Base-by-base conservation (phyloP, 2,113 vertebrate genomes). In the Microtus pennsylvanicus region DNA sequence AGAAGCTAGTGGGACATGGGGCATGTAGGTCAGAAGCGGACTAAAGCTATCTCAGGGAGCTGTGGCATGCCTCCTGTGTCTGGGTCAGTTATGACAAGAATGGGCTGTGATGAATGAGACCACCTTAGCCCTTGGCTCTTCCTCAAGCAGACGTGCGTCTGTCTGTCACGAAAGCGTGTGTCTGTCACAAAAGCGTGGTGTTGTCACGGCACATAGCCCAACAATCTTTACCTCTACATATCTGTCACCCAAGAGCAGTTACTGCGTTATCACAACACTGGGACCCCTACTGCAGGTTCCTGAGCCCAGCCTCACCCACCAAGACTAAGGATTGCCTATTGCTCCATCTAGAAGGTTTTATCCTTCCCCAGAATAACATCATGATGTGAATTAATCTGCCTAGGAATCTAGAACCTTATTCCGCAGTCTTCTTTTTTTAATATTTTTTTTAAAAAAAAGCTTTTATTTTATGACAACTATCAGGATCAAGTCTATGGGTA, bases 381-480 rank as follows among this genome's bases (percentile, higher is more conserved):
- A 70, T 13, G 72, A n/a, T 33, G 16, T 50, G 14, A 89, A 35
- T 90, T 77, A 94, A 58, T 87, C 82, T 26, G 52, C 50, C 52
- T 80, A 86, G 47, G 47, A n/a, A 89, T n/a, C 67, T 75, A 93
- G 38, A 92, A 67, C 19, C 76, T 47, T 87, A 63, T 47, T 87
- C 69, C 58, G n/a, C 35, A 83, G 24, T 91, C 91, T 85, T 87
- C 55, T 22, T 26, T 82, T 61, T 38, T 38, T 26, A 63, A 63
- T 42, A 19, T 30, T 75, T 83, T 52, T 28, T 21, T 58, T 55
- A 19, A 83, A 63, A 83, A 42, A 83, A 63, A 63, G 28, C 80
- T 26, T 82, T 82, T 83, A 42, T 42, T 63, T 63, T 14, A 42
- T 63, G 81, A 63, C 81, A 83, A 42, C n/a, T 28, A 58, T 83